Conservation (phyloP, 2,113 vertebrate genomes). For the Dermatemys mawii region DNA sequence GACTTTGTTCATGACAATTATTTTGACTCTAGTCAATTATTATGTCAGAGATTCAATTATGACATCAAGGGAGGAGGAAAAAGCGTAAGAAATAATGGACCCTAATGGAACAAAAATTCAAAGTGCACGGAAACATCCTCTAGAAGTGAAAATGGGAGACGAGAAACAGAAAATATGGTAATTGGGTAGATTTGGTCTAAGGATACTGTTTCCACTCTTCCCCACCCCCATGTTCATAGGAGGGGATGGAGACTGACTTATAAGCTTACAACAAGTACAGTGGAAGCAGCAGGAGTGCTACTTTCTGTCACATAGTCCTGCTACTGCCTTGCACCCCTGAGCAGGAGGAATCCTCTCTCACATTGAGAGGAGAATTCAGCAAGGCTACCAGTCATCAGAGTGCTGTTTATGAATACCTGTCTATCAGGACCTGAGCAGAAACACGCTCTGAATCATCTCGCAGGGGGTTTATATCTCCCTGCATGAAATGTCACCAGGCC, state of each 20-base stretch:
- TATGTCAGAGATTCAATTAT: too few relatives aligned
- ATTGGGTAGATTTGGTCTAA: not conserved
- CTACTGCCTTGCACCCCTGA: not conserved
- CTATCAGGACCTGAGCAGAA: conserved; percentile 25
- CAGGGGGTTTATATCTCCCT: not conserved
- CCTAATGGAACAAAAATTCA: not conserved
- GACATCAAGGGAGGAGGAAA: not conserved
- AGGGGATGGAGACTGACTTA: not conserved
- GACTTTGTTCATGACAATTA: not conserved
- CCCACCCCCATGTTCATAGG: fast-evolving
- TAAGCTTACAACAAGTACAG: not conserved
- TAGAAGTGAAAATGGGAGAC: not conserved
- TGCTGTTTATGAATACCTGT: conserved; percentile 11
- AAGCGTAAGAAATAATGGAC: not conserved
- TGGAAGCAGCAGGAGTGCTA: not conserved
- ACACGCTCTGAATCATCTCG: not conserved
- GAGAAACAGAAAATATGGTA: not conserved
- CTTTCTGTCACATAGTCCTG: not conserved
- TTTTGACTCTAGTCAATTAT: too few relatives aligned
- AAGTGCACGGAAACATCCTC: not conserved
- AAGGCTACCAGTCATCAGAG: not conserved
- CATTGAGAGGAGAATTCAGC: not conserved
- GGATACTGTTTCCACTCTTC: not conserved
- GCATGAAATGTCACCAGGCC: not conserved
- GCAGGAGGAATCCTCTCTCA: not conserved